phyloP scores from a whole-genome alignment of 2,797 vertebrate genomes.

The Scyliorhinus canicula region DNA sequence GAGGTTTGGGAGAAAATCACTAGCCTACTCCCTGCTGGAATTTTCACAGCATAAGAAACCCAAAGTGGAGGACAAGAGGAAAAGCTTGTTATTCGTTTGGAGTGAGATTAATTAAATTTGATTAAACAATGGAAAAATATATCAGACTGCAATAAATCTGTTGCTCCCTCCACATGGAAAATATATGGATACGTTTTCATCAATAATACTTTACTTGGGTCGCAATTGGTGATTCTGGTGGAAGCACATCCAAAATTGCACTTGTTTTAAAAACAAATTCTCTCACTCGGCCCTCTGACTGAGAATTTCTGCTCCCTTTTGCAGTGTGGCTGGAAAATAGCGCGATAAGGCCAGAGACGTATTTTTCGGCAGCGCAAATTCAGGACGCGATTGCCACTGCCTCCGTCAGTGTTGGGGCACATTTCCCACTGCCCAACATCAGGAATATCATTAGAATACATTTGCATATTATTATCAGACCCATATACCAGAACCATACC shows the following conservation, averaged over 20 bases:
- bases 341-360: too few relatives aligned
- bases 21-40: neutral
- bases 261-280: neutral
- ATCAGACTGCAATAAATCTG: neutral
- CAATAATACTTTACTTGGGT: too few relatives aligned
- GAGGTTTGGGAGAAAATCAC: neutral
- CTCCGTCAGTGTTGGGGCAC: too few relatives aligned
- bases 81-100: neutral
- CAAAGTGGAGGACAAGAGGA: too few relatives aligned
- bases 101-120: neutral
- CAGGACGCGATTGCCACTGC: too few relatives aligned
- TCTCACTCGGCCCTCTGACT: neutral
- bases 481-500: too few relatives aligned
- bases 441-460: too few relatives aligned
- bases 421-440: too few relatives aligned
- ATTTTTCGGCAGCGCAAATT: too few relatives aligned
- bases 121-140: neutral
- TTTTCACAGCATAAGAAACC: neutral
- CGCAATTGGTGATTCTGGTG: neutral
- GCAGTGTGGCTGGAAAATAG: too few relatives aligned
- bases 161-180: neutral
- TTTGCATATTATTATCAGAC: too few relatives aligned
- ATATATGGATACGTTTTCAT: neutral
- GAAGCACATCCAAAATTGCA: neutral
- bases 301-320: too few relatives aligned